Evolutionary conservation across 2,888 invertebrate species (phyloP), one percentile per base, ranked within the genome.

Genomic region (Belgica antarctica): DNA sequence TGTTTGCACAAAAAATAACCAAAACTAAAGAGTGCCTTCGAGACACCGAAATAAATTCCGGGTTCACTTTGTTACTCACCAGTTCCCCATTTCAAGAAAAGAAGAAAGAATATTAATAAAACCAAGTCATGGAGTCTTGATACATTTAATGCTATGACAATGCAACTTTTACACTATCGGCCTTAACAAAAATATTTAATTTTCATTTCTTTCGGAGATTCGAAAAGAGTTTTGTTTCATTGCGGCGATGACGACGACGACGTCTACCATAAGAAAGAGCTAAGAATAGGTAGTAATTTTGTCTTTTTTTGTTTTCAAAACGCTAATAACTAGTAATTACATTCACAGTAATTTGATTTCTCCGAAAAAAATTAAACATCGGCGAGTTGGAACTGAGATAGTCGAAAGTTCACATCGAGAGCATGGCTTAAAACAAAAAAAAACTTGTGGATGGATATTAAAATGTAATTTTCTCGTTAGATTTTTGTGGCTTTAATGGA

Each of bases 61-160:
- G 15, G 41, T 41, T 41, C 41, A 41, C 12, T 41, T 15, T n/a
- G 52, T 5, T 22, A 52, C 8, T 24, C 52, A 52, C 22, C 52
- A 52, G 22, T 52, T 52, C 24, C n/a, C n/a, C n/a, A n/a, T n/a
- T n/a, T n/a, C n/a, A n/a, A n/a, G n/a, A n/a, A n/a, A n/a, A n/a
- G n/a, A n/a, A 8, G 17, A 22, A 19, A 52, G 17, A 63, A 19
- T 63, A 63, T 34, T 63, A 63, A 63, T 63, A 36, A 41, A 15
- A 41, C 63, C 63, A 63, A 63, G 63, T 63, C 63, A 63, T 63
- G 63, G 63, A 63, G 41, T 63, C 63, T 41, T 41, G 36, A 63
- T 63, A 63, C 63, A 63, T 63, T 63, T 63, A 63, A 28, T 63
- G 63, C 63, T 63, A 63, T 63, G 63, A 63, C 63, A 63, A 19